Evolutionary conservation across 2,888 invertebrate genomes (phyloP), one percentile per base, ranked within the genome.

Genomic region (Metellina segmentata): DNA sequence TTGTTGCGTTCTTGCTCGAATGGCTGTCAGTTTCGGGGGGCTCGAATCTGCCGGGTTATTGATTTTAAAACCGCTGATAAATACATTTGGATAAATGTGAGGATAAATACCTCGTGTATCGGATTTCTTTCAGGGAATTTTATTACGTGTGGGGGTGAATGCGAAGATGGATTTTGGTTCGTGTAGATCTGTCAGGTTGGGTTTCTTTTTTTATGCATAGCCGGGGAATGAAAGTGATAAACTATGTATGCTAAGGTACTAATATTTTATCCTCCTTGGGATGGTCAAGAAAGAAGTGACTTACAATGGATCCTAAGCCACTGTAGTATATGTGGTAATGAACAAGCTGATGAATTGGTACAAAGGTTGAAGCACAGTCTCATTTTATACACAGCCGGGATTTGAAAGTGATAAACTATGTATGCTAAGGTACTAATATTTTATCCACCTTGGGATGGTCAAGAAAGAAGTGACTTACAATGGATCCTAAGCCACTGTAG

Each of bases 51-150:
- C 49, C 61, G 20, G 49, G 6, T 20, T 89, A 82, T 82, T 77
- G 89, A 89, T 89, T 89, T 72, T 51, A 70, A 89, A 82, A 89
- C 82, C 82, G 70, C 82, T 89, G 82, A 82, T 89, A 82, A 89
- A 89, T 89, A 77, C 82, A 82, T 89, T 89, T 89, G 82, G 75
- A 70, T 77, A 89, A 75, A 82, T 82, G 89, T 89, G 69, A 11
- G 71, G n/a, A 89, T 70, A 75, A 82, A 74, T 82, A 52, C 70
- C 51, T 6, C 6, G 49, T 48, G 70, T 53, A 81, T 89, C 52
- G 87, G 52, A 11, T 72, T 71, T 79, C 87, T 72, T 79, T 87
- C 79, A 71, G 7, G 49, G 53, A 72, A 20, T 86, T 75, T 49
- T 69, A 52, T 77, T 53, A 69, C 48, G 69, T 69, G 69, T 78